Evolutionary conservation across 2,113 vertebrate genomes (phyloP).

Genomic region (Charina bottae): DNA sequence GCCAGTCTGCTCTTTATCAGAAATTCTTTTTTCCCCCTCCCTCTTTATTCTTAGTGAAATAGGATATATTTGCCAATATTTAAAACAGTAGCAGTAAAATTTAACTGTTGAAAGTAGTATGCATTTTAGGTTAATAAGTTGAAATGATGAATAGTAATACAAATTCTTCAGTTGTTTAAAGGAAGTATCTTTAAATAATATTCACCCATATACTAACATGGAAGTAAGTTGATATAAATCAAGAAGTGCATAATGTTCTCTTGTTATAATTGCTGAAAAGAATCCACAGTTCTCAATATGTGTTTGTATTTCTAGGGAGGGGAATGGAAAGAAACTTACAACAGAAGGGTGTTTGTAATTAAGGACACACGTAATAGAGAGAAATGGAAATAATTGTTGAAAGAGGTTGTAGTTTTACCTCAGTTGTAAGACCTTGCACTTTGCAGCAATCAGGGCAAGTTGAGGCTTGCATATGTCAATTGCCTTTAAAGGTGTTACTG

Average conservation of each 20-base stretch:
- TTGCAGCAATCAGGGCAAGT: slow-evolving; percentile 29
- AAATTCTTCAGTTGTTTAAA: slow-evolving; percentile 14
- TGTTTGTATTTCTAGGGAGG: slow-evolving; percentile 24
- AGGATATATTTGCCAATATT: slow-evolving; percentile 4
- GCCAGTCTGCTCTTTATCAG: slow-evolving; percentile 28
- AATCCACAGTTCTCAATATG: slow-evolving; percentile 11
- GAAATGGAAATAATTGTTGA: slow-evolving; percentile 39
- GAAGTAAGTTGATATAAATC: neutral
- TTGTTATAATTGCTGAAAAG: slow-evolving; percentile 12
- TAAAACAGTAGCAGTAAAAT: slow-evolving; percentile 10
- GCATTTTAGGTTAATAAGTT: neutral
- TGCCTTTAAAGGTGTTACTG: slow-evolving; percentile 38
- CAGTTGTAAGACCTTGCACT: slow-evolving; percentile 43
- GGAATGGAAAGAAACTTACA: slow-evolving; percentile 8
- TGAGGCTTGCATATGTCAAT: slow-evolving; percentile 45
- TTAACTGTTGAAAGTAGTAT: neutral
- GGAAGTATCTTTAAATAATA: neutral
- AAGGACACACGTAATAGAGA: slow-evolving; percentile 22
- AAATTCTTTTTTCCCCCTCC: neutral
- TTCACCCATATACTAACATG: neutral
- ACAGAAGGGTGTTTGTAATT: slow-evolving; percentile 22
- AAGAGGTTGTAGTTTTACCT: slow-evolving; percentile 34
- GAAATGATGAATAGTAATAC: neutral
- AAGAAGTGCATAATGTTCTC: slow-evolving; percentile 1
- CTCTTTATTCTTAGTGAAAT: slow-evolving; percentile 17